phyloP scores from a whole-genome alignment of 2,888 invertebrate species.

The Spisula solida region DNA sequence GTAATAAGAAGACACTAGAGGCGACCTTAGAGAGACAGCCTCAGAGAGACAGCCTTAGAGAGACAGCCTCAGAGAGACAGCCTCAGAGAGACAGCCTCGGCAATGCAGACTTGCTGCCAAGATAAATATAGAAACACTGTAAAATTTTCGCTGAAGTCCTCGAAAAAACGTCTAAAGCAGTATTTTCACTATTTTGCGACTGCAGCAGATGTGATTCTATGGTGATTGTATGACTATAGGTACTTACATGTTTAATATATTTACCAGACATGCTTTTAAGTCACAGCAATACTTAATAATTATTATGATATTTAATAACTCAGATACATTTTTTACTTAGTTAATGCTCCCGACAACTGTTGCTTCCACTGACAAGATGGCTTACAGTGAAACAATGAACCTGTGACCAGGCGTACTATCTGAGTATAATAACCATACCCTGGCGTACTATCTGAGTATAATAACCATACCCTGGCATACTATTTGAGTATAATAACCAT shows the following conservation, averaged over 20 bases:
- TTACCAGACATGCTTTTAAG: background rate
- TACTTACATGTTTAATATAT: slow-evolving; percentile 6
- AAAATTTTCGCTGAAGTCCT: background rate
- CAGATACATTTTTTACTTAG: no score
- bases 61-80: background rate
- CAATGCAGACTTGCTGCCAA: background rate
- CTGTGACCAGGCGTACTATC: no score
- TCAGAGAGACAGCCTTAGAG: background rate
- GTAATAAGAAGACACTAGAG: background rate
- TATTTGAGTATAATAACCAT: no score
- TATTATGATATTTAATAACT: background rate
- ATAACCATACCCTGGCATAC: no score
- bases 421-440: no score
- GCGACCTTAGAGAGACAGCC: background rate
- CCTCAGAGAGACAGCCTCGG: background rate
- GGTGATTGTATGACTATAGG: background rate
- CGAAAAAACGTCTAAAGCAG: background rate
- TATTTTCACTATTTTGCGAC: background rate
- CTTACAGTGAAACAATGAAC: no score
- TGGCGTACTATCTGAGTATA: no score
- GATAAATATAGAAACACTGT: background rate
- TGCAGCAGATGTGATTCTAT: background rate
- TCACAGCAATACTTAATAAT: background rate
- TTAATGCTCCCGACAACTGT: no score
- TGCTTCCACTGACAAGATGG: no score